Conservation (phyloP, 1,140 invertebrate species). For the Drosophila pallidifrons region DNA sequence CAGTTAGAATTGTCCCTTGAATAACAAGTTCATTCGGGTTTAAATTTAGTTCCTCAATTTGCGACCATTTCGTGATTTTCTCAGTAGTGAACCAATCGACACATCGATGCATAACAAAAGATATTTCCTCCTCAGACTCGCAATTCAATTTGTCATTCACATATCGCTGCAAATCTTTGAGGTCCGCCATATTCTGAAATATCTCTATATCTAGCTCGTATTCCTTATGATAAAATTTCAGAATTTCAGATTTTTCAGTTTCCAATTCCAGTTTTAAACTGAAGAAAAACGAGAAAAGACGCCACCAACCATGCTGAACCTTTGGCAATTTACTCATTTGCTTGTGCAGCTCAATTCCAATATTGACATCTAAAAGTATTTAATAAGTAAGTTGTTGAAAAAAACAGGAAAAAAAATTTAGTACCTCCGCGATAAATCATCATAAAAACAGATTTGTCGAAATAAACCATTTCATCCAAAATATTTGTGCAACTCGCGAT, state of each 20-base stretch:
- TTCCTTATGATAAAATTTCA: constrained; percentile 19
- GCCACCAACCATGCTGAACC: constrained; percentile 46
- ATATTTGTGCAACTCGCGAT: constrained; percentile 30
- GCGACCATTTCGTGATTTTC: constrained; percentile 17
- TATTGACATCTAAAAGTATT: constrained; percentile 17
- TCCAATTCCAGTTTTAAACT: constrained; percentile 20
- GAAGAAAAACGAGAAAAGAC: constrained; percentile 39
- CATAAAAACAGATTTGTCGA: constrained; percentile 25
- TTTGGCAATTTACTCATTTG: constrained; percentile 28
- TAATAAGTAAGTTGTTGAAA: background rate
- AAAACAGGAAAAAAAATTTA: background rate
- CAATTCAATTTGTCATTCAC: constrained; percentile 18
- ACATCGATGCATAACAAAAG: constrained; percentile 26
- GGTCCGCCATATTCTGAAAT: constrained; percentile 5
- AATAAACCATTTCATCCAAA: constrained; percentile 33
- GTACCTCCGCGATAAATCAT: constrained; percentile 30
- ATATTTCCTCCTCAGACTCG: constrained; percentile 23
- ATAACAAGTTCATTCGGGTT: constrained; percentile 14
- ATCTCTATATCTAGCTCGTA: constrained; percentile 23
- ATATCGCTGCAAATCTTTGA: constrained; percentile 16
- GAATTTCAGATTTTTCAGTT: constrained; percentile 14
- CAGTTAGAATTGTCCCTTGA: constrained; percentile 33
- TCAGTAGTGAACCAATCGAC: constrained; percentile 34
- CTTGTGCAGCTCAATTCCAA: constrained; percentile 35
- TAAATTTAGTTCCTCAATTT: constrained; percentile 15